Percentiles rank a stretch among this genome's conserved stretches.
phyloP scores from a whole-genome alignment of 1,140 invertebrate species.

The Bilobella aurantiaca region DNA sequence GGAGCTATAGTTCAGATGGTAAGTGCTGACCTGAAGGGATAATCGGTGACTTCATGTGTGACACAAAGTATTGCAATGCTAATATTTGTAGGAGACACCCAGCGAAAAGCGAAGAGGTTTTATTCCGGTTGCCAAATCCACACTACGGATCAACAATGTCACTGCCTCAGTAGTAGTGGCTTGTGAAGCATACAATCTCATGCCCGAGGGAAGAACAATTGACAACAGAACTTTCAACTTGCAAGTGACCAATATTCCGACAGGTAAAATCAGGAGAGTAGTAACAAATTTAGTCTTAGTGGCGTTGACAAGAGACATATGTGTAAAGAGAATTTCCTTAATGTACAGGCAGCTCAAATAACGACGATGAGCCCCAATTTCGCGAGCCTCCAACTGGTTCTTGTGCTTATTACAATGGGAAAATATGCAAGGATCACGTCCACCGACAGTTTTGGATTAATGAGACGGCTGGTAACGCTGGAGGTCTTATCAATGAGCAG shows the following conservation, averaged over 20 bases:
- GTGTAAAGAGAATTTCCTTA: too few species aligned
- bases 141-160: slow-evolving; percentile 30
- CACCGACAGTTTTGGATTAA: slow-evolving; percentile 72
- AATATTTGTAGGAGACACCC: slow-evolving; percentile 13
- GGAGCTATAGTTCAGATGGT: too few species aligned
- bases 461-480: slow-evolving; percentile 51
- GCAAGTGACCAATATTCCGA: slow-evolving; percentile 30
- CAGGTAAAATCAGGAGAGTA: neutral
- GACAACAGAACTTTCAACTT: slow-evolving; percentile 20
- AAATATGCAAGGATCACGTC: slow-evolving; percentile 72
- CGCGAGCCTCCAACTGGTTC: slow-evolving; percentile 47
- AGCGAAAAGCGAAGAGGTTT: slow-evolving; percentile 19
- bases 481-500: slow-evolving; percentile 69
- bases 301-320: too few species aligned
- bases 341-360: too few species aligned
- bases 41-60: slow-evolving; percentile 11
- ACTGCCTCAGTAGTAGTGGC: slow-evolving; percentile 20
- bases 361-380: slow-evolving; percentile 30
- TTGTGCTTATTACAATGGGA: slow-evolving; percentile 78
- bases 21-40: too few species aligned
- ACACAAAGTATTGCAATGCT: neutral
- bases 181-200: slow-evolving; percentile 30
- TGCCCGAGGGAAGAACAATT: neutral
- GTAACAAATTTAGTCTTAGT: too few species aligned
- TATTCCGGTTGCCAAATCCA: slow-evolving; percentile 25